Evolutionary conservation across 53 echinoderm and acorn worm genomes (phyloP), one percentile per base, ranked within the genome.

Genomic region (Echinarachnius parma): DNA sequence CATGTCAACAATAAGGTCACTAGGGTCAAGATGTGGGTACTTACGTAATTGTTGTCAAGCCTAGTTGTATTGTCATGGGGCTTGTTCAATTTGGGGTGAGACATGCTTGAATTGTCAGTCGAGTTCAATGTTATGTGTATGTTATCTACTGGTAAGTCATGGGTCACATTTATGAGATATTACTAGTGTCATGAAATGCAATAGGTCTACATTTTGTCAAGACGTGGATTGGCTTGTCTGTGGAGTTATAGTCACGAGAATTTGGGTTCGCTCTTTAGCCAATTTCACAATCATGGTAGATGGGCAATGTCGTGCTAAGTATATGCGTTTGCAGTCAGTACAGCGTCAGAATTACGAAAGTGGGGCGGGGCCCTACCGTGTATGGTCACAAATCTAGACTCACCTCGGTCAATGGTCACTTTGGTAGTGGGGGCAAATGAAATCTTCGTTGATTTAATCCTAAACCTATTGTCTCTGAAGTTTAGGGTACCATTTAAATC

Each of bases 401-500:
- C 24, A 11, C 39, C 36, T 22, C 36, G 62, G 4, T 62, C 42
- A 23, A 62, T 39, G 21, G 36, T 62, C 62, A 62, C 10, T 5
- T 36, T 62, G 21, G 9, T 36, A 22, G 62, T 22, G 18, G 62
- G 62, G 42, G 62, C 36, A 62, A 62, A 62, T 21, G 62, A 37
- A 22, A 77, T 13, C 35, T 21, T 49, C 9, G 9, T 42, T 11
- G 63, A 34, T 2, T 47, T 61, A 26, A 77, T 77, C 14, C 31
- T 39, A 16, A 77, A 77, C 28, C 16, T 31, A 34, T 64, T 4
- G 31, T 61, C 28, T n/a, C 59, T 47, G 28, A 77, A 64, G 32
- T 63, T 22, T 2, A 77, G 28, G 22, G 60, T 48, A 22, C 64
- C 64, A 48, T 64, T 24, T 27, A 77, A 63, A 31, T 77, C 77